Evolutionary conservation across 2,888 invertebrate genomes (phyloP).

Genomic region (Iphiclides podalirius): DNA sequence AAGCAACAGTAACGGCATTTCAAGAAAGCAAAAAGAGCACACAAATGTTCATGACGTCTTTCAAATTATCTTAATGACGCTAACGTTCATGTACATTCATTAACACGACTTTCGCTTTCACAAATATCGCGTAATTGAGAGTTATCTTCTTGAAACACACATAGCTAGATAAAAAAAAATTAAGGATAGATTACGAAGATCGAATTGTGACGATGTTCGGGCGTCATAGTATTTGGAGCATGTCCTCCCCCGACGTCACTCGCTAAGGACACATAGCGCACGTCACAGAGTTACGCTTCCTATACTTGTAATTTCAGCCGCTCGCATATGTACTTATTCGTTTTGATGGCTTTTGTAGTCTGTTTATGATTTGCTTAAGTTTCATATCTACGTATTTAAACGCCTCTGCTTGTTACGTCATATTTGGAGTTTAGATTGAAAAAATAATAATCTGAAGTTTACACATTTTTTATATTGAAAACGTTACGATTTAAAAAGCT

Average conservation of each 20-base stretch:
- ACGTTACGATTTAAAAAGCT: too few species aligned
- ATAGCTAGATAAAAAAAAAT: too few species aligned
- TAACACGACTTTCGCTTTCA: constrained; percentile 17
- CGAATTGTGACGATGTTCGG: background rate
- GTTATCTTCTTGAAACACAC: too few species aligned
- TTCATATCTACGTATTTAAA: background rate
- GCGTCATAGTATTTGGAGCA: constrained; percentile 26
- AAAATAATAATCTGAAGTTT: too few species aligned
- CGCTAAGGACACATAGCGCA: constrained; percentile 29
- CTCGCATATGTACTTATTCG: constrained; percentile 2
- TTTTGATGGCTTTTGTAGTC: background rate
- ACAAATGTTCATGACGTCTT: constrained; percentile 14
- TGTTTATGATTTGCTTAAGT: background rate
- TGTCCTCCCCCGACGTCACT: constrained; percentile 49
- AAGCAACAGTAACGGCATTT: background rate
- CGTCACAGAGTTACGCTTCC: constrained; percentile 34
- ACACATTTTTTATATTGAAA: too few species aligned
- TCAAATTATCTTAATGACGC: constrained; percentile 20
- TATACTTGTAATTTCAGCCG: constrained; percentile 27
- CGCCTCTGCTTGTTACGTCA: background rate
- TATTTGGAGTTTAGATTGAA: too few species aligned
- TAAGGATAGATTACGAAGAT: background rate
- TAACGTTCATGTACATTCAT: constrained; percentile 14
- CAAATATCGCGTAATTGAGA: background rate
- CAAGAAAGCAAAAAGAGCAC: background rate